Base-by-base conservation (phyloP, 2,797 vertebrate genomes). In the Nasua narica region DNA sequence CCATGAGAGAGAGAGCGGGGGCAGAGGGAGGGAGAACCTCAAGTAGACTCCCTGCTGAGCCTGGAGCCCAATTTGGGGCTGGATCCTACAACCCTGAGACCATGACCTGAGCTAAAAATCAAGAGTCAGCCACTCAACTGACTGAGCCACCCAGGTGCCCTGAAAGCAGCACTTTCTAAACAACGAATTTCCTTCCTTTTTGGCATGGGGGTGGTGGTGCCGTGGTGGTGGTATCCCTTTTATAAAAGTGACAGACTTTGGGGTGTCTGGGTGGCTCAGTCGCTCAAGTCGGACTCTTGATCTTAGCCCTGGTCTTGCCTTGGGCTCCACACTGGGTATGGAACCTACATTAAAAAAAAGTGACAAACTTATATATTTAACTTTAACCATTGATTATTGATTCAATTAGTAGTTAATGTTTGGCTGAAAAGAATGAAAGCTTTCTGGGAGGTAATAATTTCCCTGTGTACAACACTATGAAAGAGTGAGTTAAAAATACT, bases 91-190 rank as follows among this genome's bases (percentile, higher is more conserved):
- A n/a, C n/a, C n/a, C 32, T 35, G 65, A 67, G n/a, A 35, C 35
- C 32, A 35, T 35, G 32, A 67, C n/a, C 32, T 67, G 18, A 67
- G 65, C 65, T 19, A 8, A 35, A 35, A 67, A 67, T 67, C 65
- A 35, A n/a, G 65, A 67, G 16, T 67, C 18, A 9, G n/a, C 35
- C 9, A 8, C 32, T 67, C 16, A 67, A 67, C 62, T 8, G 16
- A 35, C 62, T 67, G 16, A 67, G 16, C 32, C 62, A 67, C 8
- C 62, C 32, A 67, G 65, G 65, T 9, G 65, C 16, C 65, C 65
- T 35, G 62, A 78, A 88, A 88, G 92, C 23, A 87, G 16, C 46
- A 70, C n/a, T 96, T 89, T 92, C 56, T 92, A 74, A 92, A 67
- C 48, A 79, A 50, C 25, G 40, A 69, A 52, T 81, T 92, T 89